These are phyloP conservation scores for Mesorhabditis sp. DNA, from an alignment of 2,888 invertebrate species.

Conservation along the genomic window DNA sequence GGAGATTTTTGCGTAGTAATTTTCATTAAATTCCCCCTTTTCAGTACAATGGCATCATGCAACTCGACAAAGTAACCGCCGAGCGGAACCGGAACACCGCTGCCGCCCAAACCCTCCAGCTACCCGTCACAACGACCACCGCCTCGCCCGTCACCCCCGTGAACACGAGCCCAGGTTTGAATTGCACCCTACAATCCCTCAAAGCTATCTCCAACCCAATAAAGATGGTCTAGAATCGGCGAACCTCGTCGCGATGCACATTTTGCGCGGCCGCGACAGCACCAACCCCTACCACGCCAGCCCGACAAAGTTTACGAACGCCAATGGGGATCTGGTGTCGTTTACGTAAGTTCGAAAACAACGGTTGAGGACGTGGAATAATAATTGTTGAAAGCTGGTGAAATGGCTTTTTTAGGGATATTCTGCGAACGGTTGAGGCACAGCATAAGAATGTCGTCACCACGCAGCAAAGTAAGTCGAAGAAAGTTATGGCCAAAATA, in stretches of 20 bases:
- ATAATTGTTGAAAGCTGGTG: not conserved
- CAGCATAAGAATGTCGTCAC: not conserved
- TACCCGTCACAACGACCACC: not conserved
- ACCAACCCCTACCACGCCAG: conserved; percentile 28
- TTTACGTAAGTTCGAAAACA: conserved; percentile 25
- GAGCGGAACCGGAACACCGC: too few relatives aligned
- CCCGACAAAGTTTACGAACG: conserved; percentile 40
- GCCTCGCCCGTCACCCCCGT: not conserved
- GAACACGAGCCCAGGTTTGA: conserved; percentile 5
- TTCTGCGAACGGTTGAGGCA: not conserved
- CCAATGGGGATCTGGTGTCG: conserved; percentile 31
- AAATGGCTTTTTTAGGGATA: not conserved
- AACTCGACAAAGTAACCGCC: not conserved
- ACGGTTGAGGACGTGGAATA: not conserved
- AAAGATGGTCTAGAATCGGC: conserved; percentile 15
- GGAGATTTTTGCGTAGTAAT: too few relatives aligned
- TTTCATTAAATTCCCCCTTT: not conserved
- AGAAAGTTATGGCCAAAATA: too few relatives aligned
- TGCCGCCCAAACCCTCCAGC: too few relatives aligned
- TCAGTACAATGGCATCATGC: not conserved
- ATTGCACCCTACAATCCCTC: not conserved
- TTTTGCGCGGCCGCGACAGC: conserved; percentile 20
- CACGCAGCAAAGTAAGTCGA: not conserved
- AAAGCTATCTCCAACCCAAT: not conserved
- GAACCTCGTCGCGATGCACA: conserved; percentile 18